These are phyloP conservation scores for Piaya cayana DNA, from an alignment of 2,113 vertebrate species.

Conservation along the genomic window DNA sequence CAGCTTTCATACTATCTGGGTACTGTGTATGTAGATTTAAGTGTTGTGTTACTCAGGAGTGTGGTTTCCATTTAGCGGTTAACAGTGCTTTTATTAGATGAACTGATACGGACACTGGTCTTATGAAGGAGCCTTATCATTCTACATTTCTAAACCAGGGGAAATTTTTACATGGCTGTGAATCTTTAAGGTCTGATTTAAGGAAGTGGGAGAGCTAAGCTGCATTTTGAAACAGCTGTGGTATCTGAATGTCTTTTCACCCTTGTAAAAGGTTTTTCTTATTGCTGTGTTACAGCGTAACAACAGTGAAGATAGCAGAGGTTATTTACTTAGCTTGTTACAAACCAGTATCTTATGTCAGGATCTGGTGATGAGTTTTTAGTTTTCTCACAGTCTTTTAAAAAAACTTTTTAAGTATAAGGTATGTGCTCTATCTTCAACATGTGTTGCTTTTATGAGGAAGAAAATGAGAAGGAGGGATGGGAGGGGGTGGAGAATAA, in stretches of 20 bases:
- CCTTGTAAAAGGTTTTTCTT: background rate
- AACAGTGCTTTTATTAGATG: background rate
- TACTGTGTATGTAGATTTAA: background rate
- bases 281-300: background rate
- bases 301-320: background rate
- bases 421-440: background rate
- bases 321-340: background rate
- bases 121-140: background rate
- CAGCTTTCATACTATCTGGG: background rate
- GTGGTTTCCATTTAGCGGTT: background rate
- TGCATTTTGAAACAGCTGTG: background rate
- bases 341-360: background rate
- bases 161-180: background rate
- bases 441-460: background rate
- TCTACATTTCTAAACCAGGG: background rate
- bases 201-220: background rate
- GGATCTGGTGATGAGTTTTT: background rate
- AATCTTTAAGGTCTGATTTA: background rate
- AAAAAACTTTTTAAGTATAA: background rate
- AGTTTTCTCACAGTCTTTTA: background rate
- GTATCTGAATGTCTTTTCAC: background rate
- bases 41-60: background rate
- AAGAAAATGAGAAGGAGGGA: background rate
- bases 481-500: accelerated
- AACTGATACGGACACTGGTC: background rate